Percentiles rank a stretch among this genome's conserved stretches.
phyloP scores from a whole-genome alignment of 2,113 vertebrate species.

The Xenopus tropicalis region DNA sequence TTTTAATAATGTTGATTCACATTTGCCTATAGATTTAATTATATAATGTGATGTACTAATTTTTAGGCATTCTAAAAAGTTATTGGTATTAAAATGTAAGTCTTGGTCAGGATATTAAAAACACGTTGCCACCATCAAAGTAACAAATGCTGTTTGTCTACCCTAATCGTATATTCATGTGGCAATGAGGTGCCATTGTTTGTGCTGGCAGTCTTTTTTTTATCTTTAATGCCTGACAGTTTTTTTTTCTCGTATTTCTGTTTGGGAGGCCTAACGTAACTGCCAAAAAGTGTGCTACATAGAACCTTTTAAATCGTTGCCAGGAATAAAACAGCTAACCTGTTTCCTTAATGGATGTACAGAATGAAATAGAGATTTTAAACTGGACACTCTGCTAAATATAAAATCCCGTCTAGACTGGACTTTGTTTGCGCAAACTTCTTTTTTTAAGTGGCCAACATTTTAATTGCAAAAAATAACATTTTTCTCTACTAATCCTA shows the following conservation, averaged over 20 bases:
- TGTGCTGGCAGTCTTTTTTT: slow-evolving; percentile 13
- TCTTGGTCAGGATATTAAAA: slow-evolving; percentile 12
- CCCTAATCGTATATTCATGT: slow-evolving; percentile 38
- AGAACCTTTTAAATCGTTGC: slow-evolving; percentile 37
- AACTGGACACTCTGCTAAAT: slow-evolving; percentile 35
- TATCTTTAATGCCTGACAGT: slow-evolving; percentile 13
- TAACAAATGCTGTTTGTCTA: slow-evolving; percentile 5
- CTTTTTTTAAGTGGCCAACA: neutral
- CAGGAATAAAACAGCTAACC: slow-evolving; percentile 32
- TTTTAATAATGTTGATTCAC: too few relatives aligned
- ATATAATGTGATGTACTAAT: too few relatives aligned
- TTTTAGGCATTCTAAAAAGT: too few relatives aligned
- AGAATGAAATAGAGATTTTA: slow-evolving; percentile 24
- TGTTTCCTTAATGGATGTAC: slow-evolving; percentile 36
- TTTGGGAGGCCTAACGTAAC: slow-evolving; percentile 32
- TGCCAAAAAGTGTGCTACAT: slow-evolving; percentile 31
- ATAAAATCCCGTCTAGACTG: slow-evolving; percentile 30
- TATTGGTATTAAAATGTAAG: too few relatives aligned
- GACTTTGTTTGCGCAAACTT: slow-evolving; percentile 4
- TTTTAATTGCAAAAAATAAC: slow-evolving; percentile 19
- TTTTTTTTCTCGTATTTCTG: slow-evolving; percentile 25
- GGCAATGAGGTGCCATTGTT: slow-evolving; percentile 27
- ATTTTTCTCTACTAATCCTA: neutral
- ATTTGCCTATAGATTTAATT: too few relatives aligned
- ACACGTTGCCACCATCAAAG: slow-evolving; percentile 4